A percentile compares a stretch with the other conserved stretches of the same genome.
Evolutionary conservation across 2,113 vertebrate genomes (phyloP).

Genomic region (Vimba vimba): DNA sequence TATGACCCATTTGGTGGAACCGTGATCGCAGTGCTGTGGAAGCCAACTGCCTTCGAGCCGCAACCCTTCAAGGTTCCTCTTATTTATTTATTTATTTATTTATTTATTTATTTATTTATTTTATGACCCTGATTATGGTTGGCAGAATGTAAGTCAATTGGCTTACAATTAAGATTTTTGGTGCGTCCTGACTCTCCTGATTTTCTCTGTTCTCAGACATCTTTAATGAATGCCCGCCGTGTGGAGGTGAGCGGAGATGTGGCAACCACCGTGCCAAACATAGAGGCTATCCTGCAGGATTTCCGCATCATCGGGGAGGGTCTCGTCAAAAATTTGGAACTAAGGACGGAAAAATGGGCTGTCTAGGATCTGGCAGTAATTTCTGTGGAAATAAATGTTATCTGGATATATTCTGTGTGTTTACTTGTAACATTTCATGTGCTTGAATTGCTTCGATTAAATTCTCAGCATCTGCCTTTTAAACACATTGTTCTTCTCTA

Average conservation of each 20-base stretch:
- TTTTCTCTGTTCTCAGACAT: constrained; percentile 72
- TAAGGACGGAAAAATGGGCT: constrained; percentile 88
- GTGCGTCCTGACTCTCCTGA: background rate
- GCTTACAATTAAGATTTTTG: background rate
- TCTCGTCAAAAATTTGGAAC: constrained; percentile 84
- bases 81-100: background rate
- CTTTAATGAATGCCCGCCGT: constrained; percentile 79
- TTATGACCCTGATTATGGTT: background rate
- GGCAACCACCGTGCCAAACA: constrained; percentile 80
- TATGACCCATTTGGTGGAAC: constrained; percentile 89
- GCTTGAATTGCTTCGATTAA: background rate
- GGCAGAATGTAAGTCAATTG: background rate
- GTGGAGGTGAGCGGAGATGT: constrained; percentile 71
- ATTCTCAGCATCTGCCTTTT: constrained; percentile 5
- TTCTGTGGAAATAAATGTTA: background rate
- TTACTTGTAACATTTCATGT: background rate
- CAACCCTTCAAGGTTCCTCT: constrained; percentile 86
- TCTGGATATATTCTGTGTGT: background rate
- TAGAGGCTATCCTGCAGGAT: constrained; percentile 92
- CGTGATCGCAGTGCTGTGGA: constrained; percentile 93
- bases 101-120: background rate
- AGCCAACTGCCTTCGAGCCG: constrained; percentile 85
- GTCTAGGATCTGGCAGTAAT: constrained; percentile 71
- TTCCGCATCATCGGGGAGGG: constrained; percentile 86
- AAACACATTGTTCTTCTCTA: background rate